Evolutionary conservation across 2,113 vertebrate genomes (phyloP), one percentile per base, ranked within the genome.

Genomic region (Dipodomys stephensi): DNA sequence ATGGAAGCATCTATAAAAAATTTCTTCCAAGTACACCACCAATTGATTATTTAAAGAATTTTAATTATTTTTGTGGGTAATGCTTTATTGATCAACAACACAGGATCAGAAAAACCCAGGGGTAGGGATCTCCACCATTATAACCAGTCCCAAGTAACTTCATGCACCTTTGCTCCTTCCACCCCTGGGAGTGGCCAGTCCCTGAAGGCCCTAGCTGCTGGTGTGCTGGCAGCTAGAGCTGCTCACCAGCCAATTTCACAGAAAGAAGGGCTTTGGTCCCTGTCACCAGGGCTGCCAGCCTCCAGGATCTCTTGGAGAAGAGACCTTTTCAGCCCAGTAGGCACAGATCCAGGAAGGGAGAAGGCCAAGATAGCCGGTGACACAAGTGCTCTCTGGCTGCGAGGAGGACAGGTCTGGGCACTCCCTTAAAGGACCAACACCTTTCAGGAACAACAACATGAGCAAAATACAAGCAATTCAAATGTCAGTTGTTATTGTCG

Each of bases 111-210:
- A 97, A 97, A 96, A 96, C 85, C 83, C 79, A 90, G 64, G 19
- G 87, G 71, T 73, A 0, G 77, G 95, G 53, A 46, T 82, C 90
- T 85, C 79, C 64, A 88, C 85, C 95, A 67, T 93, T 83, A 95
- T 87, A 97, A 95, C 93, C 94, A 95, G 96, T 73, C 82, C 78
- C 12, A n/a, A 90, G 85, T 92, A 96, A 93, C 79, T 83, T 90
- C 73, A 77, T 78, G 83, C 86, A 57, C 53, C 90, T 90, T 57
- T n/a, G 23, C 68, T 67, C 65, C 32, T 20, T 76, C 28, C 6
- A 11, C 85, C 46, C 18, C 25, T 18, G 30, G 39, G 60, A 76
- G 78, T 32, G n/a, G 49, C 62, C 68, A 39, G 25, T 23, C 20
- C 15, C 28, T 79, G 27, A 60, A 72, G 65, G 62, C 28, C 28